Conservation (phyloP, 2,888 invertebrate genomes). For the Dastarcus helophoroides region DNA sequence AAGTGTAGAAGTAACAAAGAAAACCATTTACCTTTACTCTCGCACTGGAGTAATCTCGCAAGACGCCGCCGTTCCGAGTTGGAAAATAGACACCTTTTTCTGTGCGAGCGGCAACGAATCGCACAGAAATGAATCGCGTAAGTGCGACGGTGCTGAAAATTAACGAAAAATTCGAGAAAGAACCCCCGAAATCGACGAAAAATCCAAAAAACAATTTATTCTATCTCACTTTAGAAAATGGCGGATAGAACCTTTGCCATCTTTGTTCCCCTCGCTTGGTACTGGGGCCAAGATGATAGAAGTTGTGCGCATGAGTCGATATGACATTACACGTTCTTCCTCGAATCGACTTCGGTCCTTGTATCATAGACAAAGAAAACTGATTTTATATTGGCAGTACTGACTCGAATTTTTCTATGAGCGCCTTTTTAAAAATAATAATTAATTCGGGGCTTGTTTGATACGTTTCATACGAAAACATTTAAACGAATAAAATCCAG, state of each 20-base stretch:
- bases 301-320: conserved; percentile 13
- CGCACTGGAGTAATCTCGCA: conserved; percentile 21
- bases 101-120: too few relatives aligned
- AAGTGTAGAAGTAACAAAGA: conserved; percentile 38
- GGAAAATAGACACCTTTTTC: conserved; percentile 16
- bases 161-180: conserved; percentile 12
- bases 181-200: conserved; percentile 20
- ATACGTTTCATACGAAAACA: too few relatives aligned
- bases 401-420: too few relatives aligned
- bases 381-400: too few relatives aligned
- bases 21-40: conserved; percentile 36
- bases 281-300: background rate
- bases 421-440: too few relatives aligned
- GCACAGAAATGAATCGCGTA: too few relatives aligned
- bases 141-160: too few relatives aligned
- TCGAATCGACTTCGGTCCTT: too few relatives aligned
- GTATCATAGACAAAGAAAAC: too few relatives aligned
- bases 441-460: too few relatives aligned
- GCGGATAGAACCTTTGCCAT: conserved; percentile 38
- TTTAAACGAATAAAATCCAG: too few relatives aligned
- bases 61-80: conserved; percentile 22
- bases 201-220: conserved; percentile 33
- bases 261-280: conserved; percentile 33
- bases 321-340: too few relatives aligned
- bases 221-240: conserved; percentile 42